phyloP scores from a whole-genome alignment of 2,888 invertebrate species.

The Morpho helenor region DNA sequence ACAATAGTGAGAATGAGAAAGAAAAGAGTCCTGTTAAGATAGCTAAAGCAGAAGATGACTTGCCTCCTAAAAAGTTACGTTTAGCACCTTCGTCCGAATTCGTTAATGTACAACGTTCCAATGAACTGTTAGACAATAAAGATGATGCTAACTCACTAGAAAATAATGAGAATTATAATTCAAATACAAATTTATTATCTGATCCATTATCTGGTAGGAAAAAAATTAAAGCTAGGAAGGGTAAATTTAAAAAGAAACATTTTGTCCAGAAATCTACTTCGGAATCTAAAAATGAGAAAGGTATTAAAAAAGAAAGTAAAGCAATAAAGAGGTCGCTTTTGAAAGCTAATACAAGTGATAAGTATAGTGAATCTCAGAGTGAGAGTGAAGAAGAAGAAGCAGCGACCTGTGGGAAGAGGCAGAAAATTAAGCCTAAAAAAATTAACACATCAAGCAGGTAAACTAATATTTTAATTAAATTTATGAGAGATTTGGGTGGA shows the following conservation, averaged over 20 bases:
- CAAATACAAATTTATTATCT: constrained; percentile 32
- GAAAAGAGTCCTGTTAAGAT: constrained; percentile 53
- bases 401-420: constrained; percentile 58
- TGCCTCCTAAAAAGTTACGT: constrained; percentile 65
- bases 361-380: constrained; percentile 69
- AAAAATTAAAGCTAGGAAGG: constrained; percentile 66
- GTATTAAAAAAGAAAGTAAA: constrained; percentile 48
- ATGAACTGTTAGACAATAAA: constrained; percentile 47
- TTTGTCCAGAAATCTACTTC: constrained; percentile 35
- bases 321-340: constrained; percentile 60
- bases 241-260: constrained; percentile 64
- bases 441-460: constrained; percentile 63
- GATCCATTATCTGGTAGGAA: constrained; percentile 53
- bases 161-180: constrained; percentile 41
- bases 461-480: not conserved
- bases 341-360: constrained; percentile 59
- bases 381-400: constrained; percentile 68
- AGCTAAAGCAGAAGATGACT: constrained; percentile 52
- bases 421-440: constrained; percentile 73
- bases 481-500: not conserved
- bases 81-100: constrained; percentile 61
- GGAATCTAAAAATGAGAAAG: constrained; percentile 40
- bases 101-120: constrained; percentile 63
- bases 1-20: constrained; percentile 48
- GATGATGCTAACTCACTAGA: constrained; percentile 40